Evolutionary conservation across 2,888 invertebrate genomes (phyloP), one percentile per base, ranked within the genome.

Genomic region (Mylabris sibirica): DNA sequence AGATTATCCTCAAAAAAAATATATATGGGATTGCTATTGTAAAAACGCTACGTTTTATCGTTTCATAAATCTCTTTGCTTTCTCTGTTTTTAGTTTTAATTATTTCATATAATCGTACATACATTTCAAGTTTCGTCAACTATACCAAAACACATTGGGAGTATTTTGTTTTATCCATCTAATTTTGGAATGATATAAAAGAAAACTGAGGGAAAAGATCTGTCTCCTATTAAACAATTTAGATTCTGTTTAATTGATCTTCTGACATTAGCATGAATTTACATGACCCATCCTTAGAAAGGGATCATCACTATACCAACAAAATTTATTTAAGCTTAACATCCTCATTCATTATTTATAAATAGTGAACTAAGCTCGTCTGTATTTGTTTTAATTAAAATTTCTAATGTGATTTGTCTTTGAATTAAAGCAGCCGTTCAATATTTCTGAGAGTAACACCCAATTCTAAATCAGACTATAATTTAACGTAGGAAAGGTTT

Each of bases 161-260:
- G 8, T 30, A 30, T 30, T 30, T 4, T 30, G 30, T 30, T 3
- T 8, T 30, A 30, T 30, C 30, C 30, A 30, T 30, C 8, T 30
- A 30, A 30, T 8, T 3, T 30, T 4, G 30, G 35, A n/a, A 59
- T 30, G 30, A 17, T 34, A 12, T 6, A 60, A 26, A 24, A 20
- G 22, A 57, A 24, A 30, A 30, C 8, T 30, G 8, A 30, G 30
- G 30, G 30, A 30, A 30, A 30, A 30, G 4, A 30, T 61, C 44
- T 49, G 59, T 53, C 17, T 49, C 11, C 26, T 60, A 35, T 66
- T 66, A 62, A 44, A 57, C 60, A 62, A 67, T 67, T 67, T 67
- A 67, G 63, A 60, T 63, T 67, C 60, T 20, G 63, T 38, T 53
- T 67, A 63, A 67, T 67, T 67, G 66, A 63, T 66, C 59, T 44